Evolutionary conservation across 2,113 vertebrate genomes (phyloP).

Genomic region (Riparia riparia): DNA sequence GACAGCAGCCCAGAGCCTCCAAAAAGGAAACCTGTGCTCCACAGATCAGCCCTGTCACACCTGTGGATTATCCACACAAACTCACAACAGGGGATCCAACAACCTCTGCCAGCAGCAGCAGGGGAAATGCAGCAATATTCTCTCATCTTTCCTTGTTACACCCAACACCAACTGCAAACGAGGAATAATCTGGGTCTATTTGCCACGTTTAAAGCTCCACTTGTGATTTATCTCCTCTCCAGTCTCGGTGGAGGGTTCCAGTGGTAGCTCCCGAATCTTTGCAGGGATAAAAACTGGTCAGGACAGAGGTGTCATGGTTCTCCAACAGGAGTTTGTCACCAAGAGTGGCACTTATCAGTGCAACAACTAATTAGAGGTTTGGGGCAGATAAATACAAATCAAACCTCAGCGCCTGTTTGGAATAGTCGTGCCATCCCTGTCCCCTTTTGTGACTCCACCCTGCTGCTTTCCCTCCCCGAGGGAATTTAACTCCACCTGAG

Average conservation of each 20-base stretch:
- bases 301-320: neutral
- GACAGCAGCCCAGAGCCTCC: neutral
- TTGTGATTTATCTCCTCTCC: neutral
- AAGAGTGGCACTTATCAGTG: neutral
- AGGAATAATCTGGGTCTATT: neutral
- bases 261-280: neutral
- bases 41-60: too few species aligned
- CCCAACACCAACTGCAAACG: neutral
- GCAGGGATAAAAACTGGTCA: neutral
- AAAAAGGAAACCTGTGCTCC: neutral
- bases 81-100: neutral
- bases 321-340: neutral
- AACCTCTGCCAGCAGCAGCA: neutral
- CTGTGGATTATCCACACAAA: neutral
- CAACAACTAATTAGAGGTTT: neutral
- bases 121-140: neutral
- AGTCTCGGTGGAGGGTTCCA: neutral
- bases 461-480: neutral
- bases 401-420: neutral
- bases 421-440: neutral
- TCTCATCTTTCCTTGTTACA: neutral
- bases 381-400: neutral
- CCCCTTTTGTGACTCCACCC: neutral
- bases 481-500: neutral
- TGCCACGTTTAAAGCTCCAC: neutral